A percentile compares a stretch with the other conserved stretches of the same genome.
Evolutionary conservation across 1,140 invertebrate species (phyloP).

Genomic region (Diprion similis): DNA sequence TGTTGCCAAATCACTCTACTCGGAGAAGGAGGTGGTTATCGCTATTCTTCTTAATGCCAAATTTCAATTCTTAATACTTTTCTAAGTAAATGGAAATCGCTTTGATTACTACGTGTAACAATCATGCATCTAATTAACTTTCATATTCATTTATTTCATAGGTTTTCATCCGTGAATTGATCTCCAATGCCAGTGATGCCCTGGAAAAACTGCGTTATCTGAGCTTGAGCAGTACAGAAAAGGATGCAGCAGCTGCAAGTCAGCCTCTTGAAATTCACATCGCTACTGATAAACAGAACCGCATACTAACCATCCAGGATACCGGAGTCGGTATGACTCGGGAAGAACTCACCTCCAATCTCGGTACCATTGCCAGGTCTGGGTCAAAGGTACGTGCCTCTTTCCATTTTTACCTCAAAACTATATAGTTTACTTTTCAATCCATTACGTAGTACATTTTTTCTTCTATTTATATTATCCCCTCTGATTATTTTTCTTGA

Average conservation of each 20-base stretch:
- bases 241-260: conserved; percentile 59
- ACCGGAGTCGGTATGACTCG: conserved; percentile 94
- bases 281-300: conserved; percentile 84
- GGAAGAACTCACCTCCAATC: conserved; percentile 88
- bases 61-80: conserved; percentile 8
- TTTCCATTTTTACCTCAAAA: not conserved
- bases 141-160: conserved; percentile 47
- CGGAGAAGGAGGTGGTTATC: conserved; percentile 87
- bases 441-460: not conserved
- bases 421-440: not conserved
- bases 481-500: not conserved
- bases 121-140: conserved; percentile 12
- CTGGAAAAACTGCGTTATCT: conserved; percentile 89
- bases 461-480: not conserved
- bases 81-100: conserved; percentile 11
- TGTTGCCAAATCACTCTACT: conserved; percentile 96
- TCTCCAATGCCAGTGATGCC: conserved; percentile 97
- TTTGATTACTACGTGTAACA: conserved; percentile 5
- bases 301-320: conserved; percentile 90
- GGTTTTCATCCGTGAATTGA: conserved; percentile 94
- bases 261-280: conserved; percentile 87
- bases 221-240: conserved; percentile 66
- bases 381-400: conserved; percentile 82
- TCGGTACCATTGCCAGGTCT: conserved; percentile 95
- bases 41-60: conserved; percentile 11